A percentile compares a stretch with the other conserved stretches of the same genome.
Evolutionary conservation across 1,140 invertebrate genomes (phyloP).

Genomic region (Heliconius congener): DNA sequence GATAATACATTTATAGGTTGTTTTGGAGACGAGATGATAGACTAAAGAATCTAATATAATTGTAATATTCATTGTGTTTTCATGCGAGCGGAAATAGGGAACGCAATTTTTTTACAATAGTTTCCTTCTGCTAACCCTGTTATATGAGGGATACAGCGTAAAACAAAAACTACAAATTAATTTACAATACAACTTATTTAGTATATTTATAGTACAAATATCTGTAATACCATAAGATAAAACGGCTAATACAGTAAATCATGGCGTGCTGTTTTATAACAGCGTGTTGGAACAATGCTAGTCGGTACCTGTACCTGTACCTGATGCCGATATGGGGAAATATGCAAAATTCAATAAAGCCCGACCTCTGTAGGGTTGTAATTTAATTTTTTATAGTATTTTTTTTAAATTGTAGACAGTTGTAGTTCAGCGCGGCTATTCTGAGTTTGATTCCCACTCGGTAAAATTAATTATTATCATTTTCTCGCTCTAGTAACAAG

Average conservation of each 20-base stretch:
- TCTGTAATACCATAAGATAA: slow-evolving; percentile 25
- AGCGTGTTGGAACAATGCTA: slow-evolving; percentile 55
- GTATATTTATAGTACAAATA: not conserved
- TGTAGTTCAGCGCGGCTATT: no score
- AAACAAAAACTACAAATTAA: not conserved
- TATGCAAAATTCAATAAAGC: slow-evolving; percentile 70
- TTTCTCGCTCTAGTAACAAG: not conserved
- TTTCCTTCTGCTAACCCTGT: no score
- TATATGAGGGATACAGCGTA: no score
- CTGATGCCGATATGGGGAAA: slow-evolving; percentile 62
- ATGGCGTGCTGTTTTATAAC: slow-evolving; percentile 38
- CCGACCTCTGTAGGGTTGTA: slow-evolving; percentile 55
- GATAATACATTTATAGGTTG: no score
- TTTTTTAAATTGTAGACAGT: not conserved
- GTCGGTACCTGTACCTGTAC: slow-evolving; percentile 30
- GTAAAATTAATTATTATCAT: no score
- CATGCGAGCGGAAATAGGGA: no score
- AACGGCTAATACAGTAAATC: slow-evolving; percentile 33
- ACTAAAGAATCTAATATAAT: no score
- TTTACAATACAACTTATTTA: not conserved
- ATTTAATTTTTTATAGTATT: not conserved
- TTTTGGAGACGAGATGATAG: no score
- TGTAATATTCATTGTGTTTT: no score
- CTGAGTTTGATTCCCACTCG: no score
- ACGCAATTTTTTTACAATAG: no score